Base-by-base conservation (phyloP, 2,888 invertebrate genomes). In the Junonia oenone region DNA sequence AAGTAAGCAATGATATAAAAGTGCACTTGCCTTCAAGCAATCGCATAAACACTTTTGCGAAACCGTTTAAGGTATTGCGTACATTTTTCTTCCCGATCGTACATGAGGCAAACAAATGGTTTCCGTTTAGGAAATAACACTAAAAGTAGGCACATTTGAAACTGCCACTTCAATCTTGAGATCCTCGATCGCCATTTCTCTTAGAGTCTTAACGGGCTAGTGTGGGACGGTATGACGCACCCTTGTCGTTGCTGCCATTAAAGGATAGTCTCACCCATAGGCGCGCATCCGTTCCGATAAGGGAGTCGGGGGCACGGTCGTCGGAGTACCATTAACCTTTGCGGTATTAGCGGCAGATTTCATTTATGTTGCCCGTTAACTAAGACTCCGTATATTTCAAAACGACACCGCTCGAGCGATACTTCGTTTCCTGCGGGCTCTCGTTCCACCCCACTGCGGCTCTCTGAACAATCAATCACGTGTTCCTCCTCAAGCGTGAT, bases 101-200 rank as follows among this genome's bases (percentile, higher is more conserved):
- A 72, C 79, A 81, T 75, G 81, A 78, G 78, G 76, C 81, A 82
- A 86, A 88, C 83, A 86, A 89, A 88, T 86, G 81, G 83, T 75
- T 86, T 86, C 84, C 87, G 86, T 82, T 85, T 83, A 84, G 84
- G 85, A 85, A 84, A 88, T 88, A 88, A 88, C 83, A 85, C 85
- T 88, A 85, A 87, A 86, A 87, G 87, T 88, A 88, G 84, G 87
- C 87, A 80, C 85, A 83, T 87, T 88, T 83, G 85, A 83, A 84
- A 88, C 81, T 87, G 85, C 83, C 86, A 83, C 83, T 86, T 87
- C 88, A 87, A 88, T 88, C 88, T 87, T 84, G 79, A 81, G 84
- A 81, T 86, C 78, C 78, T 80, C 86, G 79, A 88, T 88, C 76
- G 88, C 83, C 78, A 84, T 88, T 84, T 83, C 78, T 88, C 85